Base-by-base conservation (phyloP, 2,888 invertebrate genomes). In the Lordiphosa fenestrarum region DNA sequence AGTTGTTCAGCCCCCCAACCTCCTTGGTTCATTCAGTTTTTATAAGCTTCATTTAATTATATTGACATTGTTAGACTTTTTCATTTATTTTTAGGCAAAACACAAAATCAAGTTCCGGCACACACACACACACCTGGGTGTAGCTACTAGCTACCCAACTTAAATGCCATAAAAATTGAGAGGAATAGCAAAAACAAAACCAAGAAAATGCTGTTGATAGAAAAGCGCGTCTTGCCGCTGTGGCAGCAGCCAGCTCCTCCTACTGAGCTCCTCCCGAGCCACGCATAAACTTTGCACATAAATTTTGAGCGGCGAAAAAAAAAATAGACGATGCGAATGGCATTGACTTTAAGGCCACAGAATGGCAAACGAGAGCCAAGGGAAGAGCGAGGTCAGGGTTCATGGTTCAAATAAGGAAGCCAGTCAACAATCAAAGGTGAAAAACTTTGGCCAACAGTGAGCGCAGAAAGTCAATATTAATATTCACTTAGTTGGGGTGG, bases 381-480 rank as follows among this genome's bases (percentile, higher is more conserved):
- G 36, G 19, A 23, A 47, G 7, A 50, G 48, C 38, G 71, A 83
- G 84, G 76, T 77, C 74, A 76, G 83, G 62, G 80, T 53, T 65
- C 66, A 50, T 7, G 13, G 63, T 25, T 41, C 30, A 21, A 46
- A 57, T 15, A 51, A 42, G 44, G 65, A 53, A 41, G 46, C 47
- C 41, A 30, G 41, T 12, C 44, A 76, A 73, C 84, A 77, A 84
- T 84, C 84, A 80, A 80, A 80, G 78, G 78, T 84, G 82, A 77
- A 80, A 84, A 83, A 81, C 67, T 71, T 66, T 83, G 73, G 71
- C 77, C 64, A 81, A 72, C 82, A 68, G 58, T 25, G 53, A 51
- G 62, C 71, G 71, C 78, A 84, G 74, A 77, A 82, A 80, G 82
- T 84, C 80, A 80, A 80, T 80, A 80, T 80, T 80, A 84, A 80